Conservation (phyloP, 2,113 vertebrate genomes). For the Dromaius novaehollandiae region DNA sequence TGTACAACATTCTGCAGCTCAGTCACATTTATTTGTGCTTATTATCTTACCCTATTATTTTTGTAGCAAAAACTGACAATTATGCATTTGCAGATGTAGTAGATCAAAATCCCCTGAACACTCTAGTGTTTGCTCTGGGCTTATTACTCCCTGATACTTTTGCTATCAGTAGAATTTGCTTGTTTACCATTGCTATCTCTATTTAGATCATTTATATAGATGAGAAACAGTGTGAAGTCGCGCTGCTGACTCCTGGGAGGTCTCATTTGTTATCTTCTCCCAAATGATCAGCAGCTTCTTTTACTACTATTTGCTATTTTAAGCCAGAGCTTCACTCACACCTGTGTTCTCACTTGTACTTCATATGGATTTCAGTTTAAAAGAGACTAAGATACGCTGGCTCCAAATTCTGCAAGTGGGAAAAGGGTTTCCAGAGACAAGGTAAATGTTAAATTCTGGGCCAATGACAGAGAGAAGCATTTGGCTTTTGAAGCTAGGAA, state of each 20-base stretch:
- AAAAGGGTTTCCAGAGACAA: not conserved
- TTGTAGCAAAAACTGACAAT: constrained; percentile 30
- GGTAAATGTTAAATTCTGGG: not conserved
- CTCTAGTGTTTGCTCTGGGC: constrained; percentile 47
- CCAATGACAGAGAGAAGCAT: not conserved
- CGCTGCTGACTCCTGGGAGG: constrained; percentile 16
- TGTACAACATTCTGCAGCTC: not conserved
- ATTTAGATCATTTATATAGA: constrained; percentile 48
- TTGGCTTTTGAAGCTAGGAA: not conserved
- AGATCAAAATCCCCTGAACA: constrained; percentile 10
- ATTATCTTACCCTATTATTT: constrained; percentile 46
- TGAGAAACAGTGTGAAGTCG: constrained; percentile 29
- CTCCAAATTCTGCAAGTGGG: not conserved
- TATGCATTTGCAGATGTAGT: constrained; percentile 5
- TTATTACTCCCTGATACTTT: constrained; percentile 45
- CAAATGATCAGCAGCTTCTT: not conserved
- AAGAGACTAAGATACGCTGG: not conserved
- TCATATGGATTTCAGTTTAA: not conserved
- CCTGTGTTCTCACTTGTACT: not conserved
- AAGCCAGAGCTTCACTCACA: constrained; percentile 5
- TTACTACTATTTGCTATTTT: constrained; percentile 36
- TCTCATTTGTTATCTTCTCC: constrained; percentile 40
- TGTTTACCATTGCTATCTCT: constrained; percentile 37
- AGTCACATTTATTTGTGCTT: constrained; percentile 38
- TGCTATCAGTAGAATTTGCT: constrained; percentile 44